Percentiles rank a stretch among this genome's conserved stretches.
Evolutionary conservation across 2,888 invertebrate genomes (phyloP).

Genomic region (Orchestes rusci): DNA sequence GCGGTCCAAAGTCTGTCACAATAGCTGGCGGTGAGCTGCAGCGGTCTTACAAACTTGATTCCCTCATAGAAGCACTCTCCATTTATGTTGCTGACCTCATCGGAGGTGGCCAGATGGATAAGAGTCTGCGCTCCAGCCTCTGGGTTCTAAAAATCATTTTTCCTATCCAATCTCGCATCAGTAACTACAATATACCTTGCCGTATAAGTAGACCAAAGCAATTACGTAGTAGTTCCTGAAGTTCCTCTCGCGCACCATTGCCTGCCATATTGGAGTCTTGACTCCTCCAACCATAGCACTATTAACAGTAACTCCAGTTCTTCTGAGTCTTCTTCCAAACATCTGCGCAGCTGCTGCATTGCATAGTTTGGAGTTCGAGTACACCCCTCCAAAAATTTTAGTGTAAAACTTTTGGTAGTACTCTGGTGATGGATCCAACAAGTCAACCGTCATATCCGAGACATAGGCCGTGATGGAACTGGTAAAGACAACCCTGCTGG

Average conservation of each 20-base stretch:
- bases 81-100: constrained; percentile 8
- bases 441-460: constrained; percentile 4
- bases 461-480: constrained; percentile 13
- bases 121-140: constrained; percentile 14
- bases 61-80: constrained; percentile 13
- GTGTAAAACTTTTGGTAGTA: background rate
- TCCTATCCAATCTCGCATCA: background rate
- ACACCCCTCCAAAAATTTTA: constrained; percentile 24
- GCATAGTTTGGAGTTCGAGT: constrained; percentile 39
- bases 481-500: constrained; percentile 21
- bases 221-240: background rate
- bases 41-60: background rate
- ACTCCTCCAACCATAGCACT: too few relatives aligned
- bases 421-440: constrained; percentile 8
- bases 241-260: background rate
- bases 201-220: background rate
- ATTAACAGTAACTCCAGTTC: too few relatives aligned
- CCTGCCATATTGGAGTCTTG: background rate
- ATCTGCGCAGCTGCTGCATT: constrained; percentile 37
- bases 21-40: constrained; percentile 3
- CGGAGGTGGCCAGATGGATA: constrained; percentile 8
- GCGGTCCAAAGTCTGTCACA: constrained; percentile 11
- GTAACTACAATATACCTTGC: constrained; percentile 3
- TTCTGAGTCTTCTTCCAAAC: constrained; percentile 25
- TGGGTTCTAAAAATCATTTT: constrained; percentile 9